Evolutionary conservation across 2,888 invertebrate species (phyloP).

Genomic region (Epinotia bilunana): DNA sequence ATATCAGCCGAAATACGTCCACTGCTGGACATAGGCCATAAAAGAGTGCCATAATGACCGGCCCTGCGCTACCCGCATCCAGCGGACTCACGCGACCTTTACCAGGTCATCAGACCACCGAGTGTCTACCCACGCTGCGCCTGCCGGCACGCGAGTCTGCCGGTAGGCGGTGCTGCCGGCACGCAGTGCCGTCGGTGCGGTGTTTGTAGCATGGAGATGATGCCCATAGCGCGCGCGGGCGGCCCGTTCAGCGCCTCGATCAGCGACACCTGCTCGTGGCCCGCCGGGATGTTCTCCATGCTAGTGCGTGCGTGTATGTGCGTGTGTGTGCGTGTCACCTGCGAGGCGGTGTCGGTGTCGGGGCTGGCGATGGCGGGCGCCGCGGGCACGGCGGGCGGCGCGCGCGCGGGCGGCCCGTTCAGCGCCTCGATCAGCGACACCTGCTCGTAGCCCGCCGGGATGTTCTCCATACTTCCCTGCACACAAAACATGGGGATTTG

Average conservation of each 20-base stretch:
- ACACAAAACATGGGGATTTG: not conserved
- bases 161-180: too few relatives aligned
- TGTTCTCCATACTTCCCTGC: conserved; percentile 89
- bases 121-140: too few relatives aligned
- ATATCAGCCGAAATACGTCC: too few relatives aligned
- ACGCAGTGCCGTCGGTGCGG: too few relatives aligned
- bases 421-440: conserved; percentile 97
- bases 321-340: conserved; percentile 58
- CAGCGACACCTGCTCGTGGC: conserved; percentile 96
- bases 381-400: conserved; percentile 58
- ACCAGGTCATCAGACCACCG: too few relatives aligned
- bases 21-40: too few relatives aligned
- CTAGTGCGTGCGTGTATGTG: not conserved
- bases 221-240: conserved; percentile 72
- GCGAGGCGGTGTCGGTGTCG: conserved; percentile 86
- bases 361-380: conserved; percentile 64
- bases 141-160: too few relatives aligned
- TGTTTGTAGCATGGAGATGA: too few relatives aligned
- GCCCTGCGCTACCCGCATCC: too few relatives aligned
- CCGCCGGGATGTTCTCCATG: conserved; percentile 68
- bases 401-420: conserved; percentile 92
- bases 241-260: conserved; percentile 98
- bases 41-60: too few relatives aligned
- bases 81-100: too few relatives aligned
- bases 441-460: conserved; percentile 96